These are phyloP conservation scores for Rosalia funebris DNA, from an alignment of 2,888 invertebrate genomes.

Conservation along the genomic window DNA sequence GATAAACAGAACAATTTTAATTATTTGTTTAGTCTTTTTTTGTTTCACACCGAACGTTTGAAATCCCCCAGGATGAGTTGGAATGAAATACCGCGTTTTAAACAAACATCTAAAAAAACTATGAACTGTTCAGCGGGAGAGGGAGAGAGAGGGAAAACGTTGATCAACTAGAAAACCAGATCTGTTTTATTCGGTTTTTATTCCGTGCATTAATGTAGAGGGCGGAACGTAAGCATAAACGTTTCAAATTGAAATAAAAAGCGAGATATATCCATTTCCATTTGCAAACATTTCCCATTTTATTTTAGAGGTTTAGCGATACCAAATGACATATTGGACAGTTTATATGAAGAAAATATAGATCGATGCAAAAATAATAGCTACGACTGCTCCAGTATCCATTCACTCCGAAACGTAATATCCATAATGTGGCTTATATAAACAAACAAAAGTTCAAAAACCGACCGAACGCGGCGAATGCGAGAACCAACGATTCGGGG, in stretches of 20 bases:
- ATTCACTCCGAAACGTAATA: constrained; percentile 34
- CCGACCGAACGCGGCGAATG: constrained; percentile 1
- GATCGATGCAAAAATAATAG: not conserved
- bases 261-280: not conserved
- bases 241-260: not conserved
- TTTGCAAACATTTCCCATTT: not conserved
- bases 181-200: not conserved
- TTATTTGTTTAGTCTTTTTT: too few species aligned
- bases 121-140: too few species aligned
- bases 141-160: too few species aligned
- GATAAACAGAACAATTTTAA: too few species aligned
- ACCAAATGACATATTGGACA: not conserved
- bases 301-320: not conserved
- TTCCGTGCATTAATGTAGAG: not conserved
- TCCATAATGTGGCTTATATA: constrained; percentile 21
- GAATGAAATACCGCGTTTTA: too few species aligned
- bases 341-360: not conserved
- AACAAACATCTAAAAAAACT: too few species aligned
- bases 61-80: too few species aligned
- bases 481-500: constrained; percentile 8
- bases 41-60: too few species aligned
- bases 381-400: constrained; percentile 11
- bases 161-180: not conserved
- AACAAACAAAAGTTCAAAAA: constrained; percentile 16
- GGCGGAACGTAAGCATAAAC: not conserved